These are phyloP conservation scores for Cladopsammia gracilis DNA, from an alignment of 64 coral and sea anemone species.

Conservation along the genomic window DNA sequence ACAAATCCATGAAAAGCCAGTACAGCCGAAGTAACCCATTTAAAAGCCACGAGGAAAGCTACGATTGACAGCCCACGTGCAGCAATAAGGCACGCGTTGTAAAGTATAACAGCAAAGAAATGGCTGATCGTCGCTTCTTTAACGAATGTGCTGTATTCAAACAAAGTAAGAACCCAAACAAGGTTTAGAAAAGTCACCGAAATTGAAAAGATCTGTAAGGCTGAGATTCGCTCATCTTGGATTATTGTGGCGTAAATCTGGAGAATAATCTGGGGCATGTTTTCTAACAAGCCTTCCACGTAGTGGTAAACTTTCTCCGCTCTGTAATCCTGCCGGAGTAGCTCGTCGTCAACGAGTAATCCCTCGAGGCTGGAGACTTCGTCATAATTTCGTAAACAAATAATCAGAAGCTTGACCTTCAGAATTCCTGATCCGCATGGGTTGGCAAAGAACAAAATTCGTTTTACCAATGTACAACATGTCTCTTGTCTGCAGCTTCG, in stretches of 20 bases:
- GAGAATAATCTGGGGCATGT: conserved; percentile 72
- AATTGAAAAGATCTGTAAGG: conserved; percentile 54
- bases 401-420: conserved; percentile 56
- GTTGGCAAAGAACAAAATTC: conserved; percentile 26
- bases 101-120: conserved; percentile 34
- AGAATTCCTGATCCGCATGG: conserved; percentile 70
- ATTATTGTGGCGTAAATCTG: conserved; percentile 51
- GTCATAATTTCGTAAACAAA: conserved; percentile 67
- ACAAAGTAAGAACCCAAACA: conserved; percentile 37
- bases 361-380: conserved; percentile 47
- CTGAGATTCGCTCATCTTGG: conserved; percentile 35
- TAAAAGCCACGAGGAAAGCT: conserved; percentile 43
- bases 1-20: conserved; percentile 36
- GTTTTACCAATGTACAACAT: neutral
- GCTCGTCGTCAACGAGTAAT: conserved; percentile 41
- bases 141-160: conserved; percentile 52
- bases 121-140: neutral
- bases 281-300: conserved; percentile 62
- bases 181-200: conserved; percentile 41
- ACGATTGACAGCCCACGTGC: conserved; percentile 68
- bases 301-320: conserved; percentile 45
- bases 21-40: conserved; percentile 57
- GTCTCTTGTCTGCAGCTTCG: conserved; percentile 9
- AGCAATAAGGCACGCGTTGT: conserved; percentile 54
- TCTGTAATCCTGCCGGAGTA: conserved; percentile 33